A percentile compares a stretch with the other conserved stretches of the same genome.
These are phyloP conservation scores for Calliopum simillimum DNA, from an alignment of 2,888 invertebrate species.

Conservation along the genomic window DNA sequence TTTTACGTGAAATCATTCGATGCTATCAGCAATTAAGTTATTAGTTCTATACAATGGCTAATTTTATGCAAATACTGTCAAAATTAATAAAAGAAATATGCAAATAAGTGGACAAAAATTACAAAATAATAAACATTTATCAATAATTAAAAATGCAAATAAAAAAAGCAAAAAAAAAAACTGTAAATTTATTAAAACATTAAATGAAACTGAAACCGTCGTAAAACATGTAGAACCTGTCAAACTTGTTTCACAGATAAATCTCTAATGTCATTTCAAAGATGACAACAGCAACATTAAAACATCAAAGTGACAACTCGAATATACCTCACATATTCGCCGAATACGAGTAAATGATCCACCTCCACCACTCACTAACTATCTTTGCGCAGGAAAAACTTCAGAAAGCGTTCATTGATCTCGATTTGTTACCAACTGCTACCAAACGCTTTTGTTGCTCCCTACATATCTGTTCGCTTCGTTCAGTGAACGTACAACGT, in stretches of 20 bases:
- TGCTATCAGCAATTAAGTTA: too few relatives aligned
- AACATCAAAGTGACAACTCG: not conserved
- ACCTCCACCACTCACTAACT: too few relatives aligned
- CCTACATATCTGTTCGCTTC: constrained; percentile 2
- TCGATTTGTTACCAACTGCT: not conserved
- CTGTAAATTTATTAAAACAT: too few relatives aligned
- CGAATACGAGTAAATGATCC: constrained; percentile 2
- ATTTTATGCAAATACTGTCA: too few relatives aligned
- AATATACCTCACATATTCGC: not conserved
- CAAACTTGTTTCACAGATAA: not conserved
- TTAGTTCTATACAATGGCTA: too few relatives aligned
- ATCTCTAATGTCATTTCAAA: not conserved
- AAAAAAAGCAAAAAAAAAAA: not conserved
- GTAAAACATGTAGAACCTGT: not conserved
- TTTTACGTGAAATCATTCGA: too few relatives aligned
- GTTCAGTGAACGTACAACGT: not conserved
- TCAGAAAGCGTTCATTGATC: constrained; percentile 19
- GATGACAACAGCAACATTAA: not conserved
- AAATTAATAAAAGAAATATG: not conserved
- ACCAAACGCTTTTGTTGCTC: not conserved
- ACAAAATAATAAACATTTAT: not conserved
- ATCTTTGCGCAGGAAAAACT: not conserved
- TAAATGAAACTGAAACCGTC: not conserved
- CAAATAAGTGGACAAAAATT: not conserved
- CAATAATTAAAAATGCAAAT: constrained; percentile 16